Conservation (phyloP, 2,888 invertebrate species). For the Chrysotoxum bicinctum region DNA sequence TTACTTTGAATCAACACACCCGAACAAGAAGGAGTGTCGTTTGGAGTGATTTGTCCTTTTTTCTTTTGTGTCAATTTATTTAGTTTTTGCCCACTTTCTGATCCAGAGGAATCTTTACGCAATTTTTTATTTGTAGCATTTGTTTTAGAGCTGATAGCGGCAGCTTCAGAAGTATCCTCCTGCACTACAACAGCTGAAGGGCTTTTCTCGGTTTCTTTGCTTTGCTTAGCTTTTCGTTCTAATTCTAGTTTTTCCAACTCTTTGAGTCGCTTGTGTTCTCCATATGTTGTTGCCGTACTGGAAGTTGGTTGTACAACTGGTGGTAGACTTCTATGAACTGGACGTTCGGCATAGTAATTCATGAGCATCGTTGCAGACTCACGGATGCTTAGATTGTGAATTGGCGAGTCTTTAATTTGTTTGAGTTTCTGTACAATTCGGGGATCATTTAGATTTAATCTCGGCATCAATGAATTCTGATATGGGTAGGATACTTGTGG, state of each 20-base stretch:
- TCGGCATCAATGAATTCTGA: slow-evolving; percentile 16
- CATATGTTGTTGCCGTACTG: slow-evolving; percentile 54
- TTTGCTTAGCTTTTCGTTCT: slow-evolving; percentile 7
- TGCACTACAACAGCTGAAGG: not conserved
- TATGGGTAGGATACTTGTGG: not conserved
- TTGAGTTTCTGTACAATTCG: slow-evolving; percentile 43
- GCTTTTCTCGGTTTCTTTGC: not conserved
- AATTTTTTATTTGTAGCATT: not conserved
- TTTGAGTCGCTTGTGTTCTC: slow-evolving; percentile 57
- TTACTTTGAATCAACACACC: not conserved
- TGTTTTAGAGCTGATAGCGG: not conserved
- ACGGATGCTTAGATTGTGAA: slow-evolving; percentile 41
- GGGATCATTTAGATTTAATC: slow-evolving; percentile 58
- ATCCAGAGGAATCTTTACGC: slow-evolving; percentile 10
- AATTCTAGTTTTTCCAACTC: slow-evolving; percentile 47
- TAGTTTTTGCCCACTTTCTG: not conserved
- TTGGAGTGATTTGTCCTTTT: not conserved
- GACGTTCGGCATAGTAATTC: not conserved
- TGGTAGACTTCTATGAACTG: not conserved
- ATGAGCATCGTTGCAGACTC: slow-evolving; percentile 35
- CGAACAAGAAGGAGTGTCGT: not conserved
- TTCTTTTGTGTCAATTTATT: not conserved
- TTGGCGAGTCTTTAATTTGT: slow-evolving; percentile 57
- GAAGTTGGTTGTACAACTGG: slow-evolving; percentile 27
- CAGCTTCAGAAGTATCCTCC: not conserved